Evolutionary conservation across 2,888 invertebrate genomes (phyloP), one percentile per base, ranked within the genome.

Genomic region (Dendrolimus pini): DNA sequence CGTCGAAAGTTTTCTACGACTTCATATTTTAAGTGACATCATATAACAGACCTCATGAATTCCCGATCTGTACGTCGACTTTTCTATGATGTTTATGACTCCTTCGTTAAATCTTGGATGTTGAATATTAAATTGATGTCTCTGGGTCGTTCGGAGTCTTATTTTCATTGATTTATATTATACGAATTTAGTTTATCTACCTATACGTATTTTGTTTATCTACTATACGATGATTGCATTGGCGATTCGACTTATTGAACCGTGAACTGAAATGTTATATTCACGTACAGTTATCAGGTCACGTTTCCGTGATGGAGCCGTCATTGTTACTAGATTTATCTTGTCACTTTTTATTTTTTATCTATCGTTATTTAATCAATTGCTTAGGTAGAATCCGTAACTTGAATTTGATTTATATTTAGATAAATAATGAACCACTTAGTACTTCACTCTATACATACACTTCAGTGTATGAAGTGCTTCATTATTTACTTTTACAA

Each of bases 1-100:
- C 66, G 69, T 72, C 66, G 73, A 78, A 85, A 83, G 70, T 82
- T 83, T 71, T 69, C 67, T 61, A 68, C 69, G 69, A 78, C 71
- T 76, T 72, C 67, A 67, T 74, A 75, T 73, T 80, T 76, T 75
- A 77, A 83, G 79, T 77, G 75, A 74, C 75, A 72, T 82, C 75
- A 77, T 68, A 78, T 76, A 77, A 77, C 78, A 79, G 73, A 74
- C 65, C 72, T 72, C 73, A 72, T 77, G 80, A 80, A 81, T 77
- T 72, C 67, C 12, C 61, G 59, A 65, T 68, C 70, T 69, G 62
- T 63, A 64, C 68, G 71, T 72, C 74, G 66, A 71, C 71, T 70
- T 70, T 68, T 64, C 65, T 65, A 68, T 61, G 71, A 71, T 70
- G 64, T 69, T 75, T 72, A 71, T 64, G 65, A 63, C 68, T 66